Percentiles rank a stretch among this genome's conserved stretches.
phyloP scores from a whole-genome alignment of 2,113 vertebrate species.

The Tachysurus fulvidraco region DNA sequence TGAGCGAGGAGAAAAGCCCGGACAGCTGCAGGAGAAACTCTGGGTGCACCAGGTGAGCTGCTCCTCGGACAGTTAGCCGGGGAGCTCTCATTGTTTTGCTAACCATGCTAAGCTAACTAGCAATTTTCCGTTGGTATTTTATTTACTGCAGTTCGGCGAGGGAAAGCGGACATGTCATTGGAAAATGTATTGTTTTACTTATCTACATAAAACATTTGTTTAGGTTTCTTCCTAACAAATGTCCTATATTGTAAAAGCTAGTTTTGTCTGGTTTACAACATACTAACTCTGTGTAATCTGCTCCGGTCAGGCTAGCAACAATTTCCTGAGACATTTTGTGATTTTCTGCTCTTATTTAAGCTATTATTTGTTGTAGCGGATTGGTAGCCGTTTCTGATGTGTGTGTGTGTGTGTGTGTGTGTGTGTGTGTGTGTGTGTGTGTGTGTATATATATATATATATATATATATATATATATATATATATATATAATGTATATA shows the following conservation, averaged over 20 bases:
- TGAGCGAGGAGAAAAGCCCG: conserved; percentile 80
- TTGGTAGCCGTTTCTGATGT: neutral
- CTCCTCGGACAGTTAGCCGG: neutral
- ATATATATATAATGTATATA: too few species aligned
- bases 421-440: too few species aligned
- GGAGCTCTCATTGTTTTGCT: conserved; percentile 31
- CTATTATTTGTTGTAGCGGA: neutral
- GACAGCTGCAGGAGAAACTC: conserved; percentile 78
- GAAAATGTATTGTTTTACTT: neutral
- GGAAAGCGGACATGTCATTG: neutral
- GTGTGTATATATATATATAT: too few species aligned
- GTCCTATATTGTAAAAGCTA: neutral
- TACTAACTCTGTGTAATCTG: neutral
- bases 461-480: too few species aligned
- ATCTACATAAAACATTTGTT: neutral
- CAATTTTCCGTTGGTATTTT: too few species aligned
- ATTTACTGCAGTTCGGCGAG: neutral
- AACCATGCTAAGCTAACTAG: neutral
- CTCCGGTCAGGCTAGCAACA: neutral
- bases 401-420: neutral
- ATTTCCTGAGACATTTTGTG: neutral
- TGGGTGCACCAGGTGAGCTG: conserved; percentile 78
- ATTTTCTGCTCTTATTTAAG: neutral
- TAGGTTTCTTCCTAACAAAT: neutral
- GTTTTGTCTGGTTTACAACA: neutral